These are phyloP conservation scores for Leptodactylus fallax DNA, from an alignment of 2,797 vertebrate genomes.

Conservation along the genomic window DNA sequence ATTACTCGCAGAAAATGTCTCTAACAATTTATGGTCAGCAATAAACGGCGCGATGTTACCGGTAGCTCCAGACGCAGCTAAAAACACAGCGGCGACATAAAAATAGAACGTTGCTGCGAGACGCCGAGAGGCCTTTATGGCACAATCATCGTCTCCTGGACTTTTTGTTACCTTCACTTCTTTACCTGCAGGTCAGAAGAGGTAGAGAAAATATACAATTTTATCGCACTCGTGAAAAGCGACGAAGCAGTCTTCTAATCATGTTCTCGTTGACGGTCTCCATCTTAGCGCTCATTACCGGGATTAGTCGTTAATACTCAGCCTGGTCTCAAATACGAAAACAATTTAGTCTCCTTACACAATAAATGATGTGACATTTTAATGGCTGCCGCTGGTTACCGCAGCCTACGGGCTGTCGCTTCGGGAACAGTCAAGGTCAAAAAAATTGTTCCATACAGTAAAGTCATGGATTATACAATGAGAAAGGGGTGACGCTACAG, in stretches of 20 bases:
- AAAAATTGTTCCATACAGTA: background rate
- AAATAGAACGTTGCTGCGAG: conserved; percentile 7
- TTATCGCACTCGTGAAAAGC: background rate
- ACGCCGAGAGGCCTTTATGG: background rate
- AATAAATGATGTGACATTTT: background rate
- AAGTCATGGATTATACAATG: background rate
- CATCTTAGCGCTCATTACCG: background rate
- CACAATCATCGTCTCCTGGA: background rate
- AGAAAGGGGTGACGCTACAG: too few relatives aligned
- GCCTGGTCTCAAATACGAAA: background rate
- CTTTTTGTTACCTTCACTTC: background rate
- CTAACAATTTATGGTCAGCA: conserved; percentile 16
- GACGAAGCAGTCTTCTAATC: background rate
- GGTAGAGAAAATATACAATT: too few relatives aligned
- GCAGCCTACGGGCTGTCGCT: background rate
- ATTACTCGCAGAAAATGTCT: background rate
- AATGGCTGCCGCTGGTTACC: background rate
- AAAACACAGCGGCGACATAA: conserved; percentile 11
- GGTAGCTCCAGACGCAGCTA: conserved; percentile 17
- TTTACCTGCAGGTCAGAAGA: background rate
- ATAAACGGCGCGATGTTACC: conserved; percentile 36
- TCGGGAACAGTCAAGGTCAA: background rate
- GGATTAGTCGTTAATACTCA: background rate
- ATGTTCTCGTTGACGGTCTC: background rate
- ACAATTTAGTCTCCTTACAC: background rate